Percentiles rank a stretch among this genome's conserved stretches.
These are phyloP conservation scores for Azemiops feae DNA, from an alignment of 2,113 vertebrate genomes.

Conservation along the genomic window DNA sequence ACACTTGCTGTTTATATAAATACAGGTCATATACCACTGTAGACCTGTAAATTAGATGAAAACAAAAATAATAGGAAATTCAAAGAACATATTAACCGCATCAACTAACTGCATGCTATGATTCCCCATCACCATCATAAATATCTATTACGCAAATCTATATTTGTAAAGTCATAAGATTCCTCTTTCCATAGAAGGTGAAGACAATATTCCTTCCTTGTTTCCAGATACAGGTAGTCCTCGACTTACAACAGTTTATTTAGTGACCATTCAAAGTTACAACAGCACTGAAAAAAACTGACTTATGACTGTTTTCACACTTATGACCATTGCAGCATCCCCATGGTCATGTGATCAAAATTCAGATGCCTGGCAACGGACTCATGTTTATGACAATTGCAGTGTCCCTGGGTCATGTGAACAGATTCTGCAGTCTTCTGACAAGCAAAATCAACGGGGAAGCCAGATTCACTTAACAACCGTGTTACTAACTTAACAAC, in stretches of 20 bases:
- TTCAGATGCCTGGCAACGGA: not conserved
- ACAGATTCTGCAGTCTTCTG: not conserved
- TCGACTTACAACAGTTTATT: not conserved
- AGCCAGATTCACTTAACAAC: not conserved
- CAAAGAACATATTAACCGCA: not conserved
- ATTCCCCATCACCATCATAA: not conserved
- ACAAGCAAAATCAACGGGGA: not conserved
- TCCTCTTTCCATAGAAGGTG: not conserved
- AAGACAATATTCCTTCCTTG: not conserved
- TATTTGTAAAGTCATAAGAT: not conserved
- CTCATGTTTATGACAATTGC: not conserved
- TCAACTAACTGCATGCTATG: not conserved
- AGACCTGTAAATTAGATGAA: not conserved
- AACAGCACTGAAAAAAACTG: not conserved
- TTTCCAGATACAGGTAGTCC: not conserved
- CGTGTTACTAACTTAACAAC: not conserved
- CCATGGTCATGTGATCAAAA: not conserved
- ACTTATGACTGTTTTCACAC: too few species aligned
- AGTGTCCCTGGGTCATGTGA: not conserved
- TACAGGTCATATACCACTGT: not conserved
- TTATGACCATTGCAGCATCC: not conserved
- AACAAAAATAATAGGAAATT: not conserved
- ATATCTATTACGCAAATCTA: not conserved
- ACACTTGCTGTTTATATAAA: not conserved
- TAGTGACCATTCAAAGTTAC: not conserved